Evolutionary conservation across 2,888 invertebrate genomes (phyloP), one percentile per base, ranked within the genome.

Genomic region (Uloborus plumipes): DNA sequence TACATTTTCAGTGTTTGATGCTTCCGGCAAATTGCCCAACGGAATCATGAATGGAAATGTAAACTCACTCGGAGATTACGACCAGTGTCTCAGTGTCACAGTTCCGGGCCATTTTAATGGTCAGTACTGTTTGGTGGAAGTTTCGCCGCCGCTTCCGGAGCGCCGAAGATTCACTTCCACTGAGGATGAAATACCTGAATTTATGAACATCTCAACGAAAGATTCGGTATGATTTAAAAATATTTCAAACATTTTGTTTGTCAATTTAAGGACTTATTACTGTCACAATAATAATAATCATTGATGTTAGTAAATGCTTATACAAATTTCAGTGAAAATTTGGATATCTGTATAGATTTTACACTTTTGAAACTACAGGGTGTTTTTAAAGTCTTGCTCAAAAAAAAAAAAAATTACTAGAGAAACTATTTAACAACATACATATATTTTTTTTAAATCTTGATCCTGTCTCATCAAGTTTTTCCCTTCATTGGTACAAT

Each of bases 61-160:
- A n/a, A 77, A 61, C n/a, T 72, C 82, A 7, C 58, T 83, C n/a
- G 82, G 82, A 14, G 82, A 83, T 49, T 83, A 77, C 55, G 82
- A 83, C 16, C 53, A 67, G 22, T 83, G 82, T 20, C 22, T 83
- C 2, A 55, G 59, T 15, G 58, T 61, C 0, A 31, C 31, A 0
- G 77, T 83, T 16, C 22, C 72, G 1, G 62, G 58, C 4, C 49
- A 77, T 6, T 83, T 83, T 51, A 67, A 49, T 22, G 82, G 82
- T 0, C 75, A 72, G 16, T 83, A 77, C 49, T 83, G 82, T 31
- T 53, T 39, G 13, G 4, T 83, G 4, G 67, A 83, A 15, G 9
- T 76, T 1, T 11, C n/a, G 0, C 72, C 76, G 0, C 82, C 82
- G 0, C 55, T 83, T 1, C 82, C 82, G 18, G 62, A 71, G 13